phyloP scores from a whole-genome alignment of 2,113 vertebrate species.

The Campylomormyrus tamandua region DNA sequence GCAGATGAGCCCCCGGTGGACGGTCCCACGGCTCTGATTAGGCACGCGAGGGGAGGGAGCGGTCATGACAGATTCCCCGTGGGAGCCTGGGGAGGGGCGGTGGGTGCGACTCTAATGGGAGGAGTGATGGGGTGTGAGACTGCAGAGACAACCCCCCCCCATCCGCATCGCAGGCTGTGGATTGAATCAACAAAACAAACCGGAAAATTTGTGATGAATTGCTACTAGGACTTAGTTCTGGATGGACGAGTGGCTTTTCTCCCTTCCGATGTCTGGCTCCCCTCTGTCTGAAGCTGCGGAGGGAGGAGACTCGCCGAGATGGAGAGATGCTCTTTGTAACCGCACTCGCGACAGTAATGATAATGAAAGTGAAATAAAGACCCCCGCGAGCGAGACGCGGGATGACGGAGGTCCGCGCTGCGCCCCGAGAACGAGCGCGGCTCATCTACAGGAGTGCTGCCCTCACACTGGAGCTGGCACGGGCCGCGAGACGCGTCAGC shows the following conservation, averaged over 20 bases:
- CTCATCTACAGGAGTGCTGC: background rate
- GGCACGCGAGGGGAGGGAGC: constrained; percentile 34
- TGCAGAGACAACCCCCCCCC: background rate
- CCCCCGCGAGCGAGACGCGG: background rate
- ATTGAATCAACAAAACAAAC: constrained; percentile 61
- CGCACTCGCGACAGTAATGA: background rate
- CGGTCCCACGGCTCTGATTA: background rate
- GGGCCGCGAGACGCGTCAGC: background rate
- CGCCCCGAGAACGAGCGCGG: background rate
- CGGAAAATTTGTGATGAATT: constrained; percentile 63
- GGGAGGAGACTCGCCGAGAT: background rate
- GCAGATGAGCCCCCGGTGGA: background rate
- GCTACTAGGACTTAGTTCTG: constrained; percentile 61
- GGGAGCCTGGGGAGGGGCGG: background rate
- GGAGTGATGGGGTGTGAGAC: too few species aligned
- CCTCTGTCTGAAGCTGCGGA: constrained; percentile 45
- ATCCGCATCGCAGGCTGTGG: constrained; percentile 47
- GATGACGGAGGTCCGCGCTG: too few species aligned
- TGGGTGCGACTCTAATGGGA: background rate
- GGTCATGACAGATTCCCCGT: constrained; percentile 41
- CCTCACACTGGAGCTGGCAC: background rate
- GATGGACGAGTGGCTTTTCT: constrained; percentile 54
- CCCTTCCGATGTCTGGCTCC: constrained; percentile 51
- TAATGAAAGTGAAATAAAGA: background rate
- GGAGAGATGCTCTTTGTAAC: constrained; percentile 2